Evolutionary conservation across 2,888 invertebrate species (phyloP), one percentile per base, ranked within the genome.

Genomic region (Caenorhabditis becei): DNA sequence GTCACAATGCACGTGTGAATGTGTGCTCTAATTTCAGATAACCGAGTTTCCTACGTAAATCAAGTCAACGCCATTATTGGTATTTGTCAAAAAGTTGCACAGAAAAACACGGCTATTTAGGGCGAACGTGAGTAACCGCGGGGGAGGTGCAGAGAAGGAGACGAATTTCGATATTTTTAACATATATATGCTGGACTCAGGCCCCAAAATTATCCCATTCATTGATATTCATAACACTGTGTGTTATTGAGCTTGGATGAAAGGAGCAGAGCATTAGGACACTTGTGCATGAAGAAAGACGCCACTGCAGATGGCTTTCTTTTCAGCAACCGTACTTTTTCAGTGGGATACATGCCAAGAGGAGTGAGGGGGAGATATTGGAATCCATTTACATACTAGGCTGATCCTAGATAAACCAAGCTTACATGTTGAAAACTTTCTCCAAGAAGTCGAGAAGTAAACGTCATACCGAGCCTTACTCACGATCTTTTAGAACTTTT

Each of bases 171-270:
- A 23, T 37, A 53, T 66, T 26, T 44, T 18, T 28, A 49, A 49
- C 59, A 59, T 69, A 56, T 69, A 28, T 35, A 37, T 41, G 47
- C 49, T 37, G 16, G 23, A 7, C 41, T 41, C 41, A 41, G 41
- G 49, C 35, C 24, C 41, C n/a, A 51, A 61, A 61, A 61, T 61
- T 61, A 70, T 59, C 58, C 59, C 32, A 35, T 54, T 71, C 61
- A 71, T 71, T 62, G 59, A 54, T 62, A 71, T 71, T 62, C 71
- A 71, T 70, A 62, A 62, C 71, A 71, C 59, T 54, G 59, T 26
- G 47, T 61, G 51, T 62, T 62, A 59, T 62, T 54, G 44, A 54
- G 32, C 41, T 18, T 16, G 28, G 37, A 47, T 58, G 53, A 18
- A 56, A 56, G 56, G 44, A 47, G 18, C 37, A 28, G 28, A 26